Evolutionary conservation across 2,113 vertebrate genomes (phyloP), one percentile per base, ranked within the genome.

Genomic region (Cyprinodon brontotheroides): DNA sequence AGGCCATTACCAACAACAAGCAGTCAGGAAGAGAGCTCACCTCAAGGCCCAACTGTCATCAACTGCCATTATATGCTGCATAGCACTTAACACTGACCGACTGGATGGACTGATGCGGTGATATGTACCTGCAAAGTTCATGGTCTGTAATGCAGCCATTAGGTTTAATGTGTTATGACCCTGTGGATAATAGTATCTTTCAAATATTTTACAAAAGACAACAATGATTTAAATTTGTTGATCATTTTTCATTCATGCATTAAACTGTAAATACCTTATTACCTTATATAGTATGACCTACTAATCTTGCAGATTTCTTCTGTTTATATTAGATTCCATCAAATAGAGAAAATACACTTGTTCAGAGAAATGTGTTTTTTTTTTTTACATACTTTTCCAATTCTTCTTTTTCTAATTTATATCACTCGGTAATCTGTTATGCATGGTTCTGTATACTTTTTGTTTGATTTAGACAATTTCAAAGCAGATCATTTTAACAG

Each of bases 1-100:
- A 73, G 73, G 68, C 84, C 87, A 90, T 92, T 90, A 92, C 78
- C 78, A 83, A 80, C 85, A 80, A 89, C 84, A 71, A 64, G 70
- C 85, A 66, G 69, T 71, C 67, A 72, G 78, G 66, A 62, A 81
- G 43, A 82, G 75, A 79, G 82, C 70, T 75, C 65, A 17, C 45
- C 82, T 84, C 82, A 86, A 86, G 81, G 83, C 86, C 43, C 29
- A 70, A 60, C 82, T 68, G 81, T 84, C 84, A 87, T 89, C 78
- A 85, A 48, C 65, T 75, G 83, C 77, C 71, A 82, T 89, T 89
- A 87, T 45, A 71, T 3, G 41, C 80, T 17, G 69, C 7, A 68
- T 36, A 87, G 68, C 62, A 64, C 65, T 43, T 87, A 81, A 88
- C 74, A 39, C 70, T 68, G 64, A 81, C 60, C 62, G 68, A 81